Evolutionary conservation across 2,113 vertebrate species (phyloP), one percentile per base, ranked within the genome.

Genomic region (Coregonus clupeaformis): DNA sequence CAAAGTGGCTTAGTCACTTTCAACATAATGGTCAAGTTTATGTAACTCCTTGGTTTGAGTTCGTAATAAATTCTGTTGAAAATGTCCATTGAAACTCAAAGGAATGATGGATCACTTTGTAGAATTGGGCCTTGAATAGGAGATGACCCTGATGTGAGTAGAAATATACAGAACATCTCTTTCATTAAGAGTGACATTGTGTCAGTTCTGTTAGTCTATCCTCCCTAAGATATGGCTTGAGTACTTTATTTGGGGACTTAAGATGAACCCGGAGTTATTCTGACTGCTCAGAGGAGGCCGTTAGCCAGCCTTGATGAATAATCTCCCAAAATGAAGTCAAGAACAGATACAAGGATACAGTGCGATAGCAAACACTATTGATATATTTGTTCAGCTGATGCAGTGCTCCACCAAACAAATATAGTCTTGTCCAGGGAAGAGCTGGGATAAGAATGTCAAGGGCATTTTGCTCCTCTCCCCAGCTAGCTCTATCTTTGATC

Each of bases 401-500:
- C 4, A 13, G 24, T 29, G 14, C 24, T 65, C 25, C 1, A 42
- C 36, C 22, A 13, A 25, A 65, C 63, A 9, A 65, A 27, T 65
- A 30, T 1, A 65, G 25, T 24, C 2, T 25, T 29, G 63, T 25
- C 12, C 11, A 22, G 36, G 20, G 36, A 68, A 68, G 67, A 47
- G 67, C 36, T 47, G 20, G 32, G 32, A 47, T 70, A 13, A 60
- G 60, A 68, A 67, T 42, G 49, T 72, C 69, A 75, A 72, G 69
- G 70, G 59, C 55, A 67, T 71, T 6, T 18, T 22, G 20, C 49
- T n/a, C 42, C 55, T 62, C 29, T 3, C 57, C 47, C 66, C 67
- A 5, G 11, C 47, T 6, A 57, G 36, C 36, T 42, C 36, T 42
- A 9, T 42, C 36, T 79, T 72, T 74, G 66, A 77, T 84, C 73